Conservation (phyloP, 2,888 invertebrate genomes). For the Epistrophe eligans region DNA sequence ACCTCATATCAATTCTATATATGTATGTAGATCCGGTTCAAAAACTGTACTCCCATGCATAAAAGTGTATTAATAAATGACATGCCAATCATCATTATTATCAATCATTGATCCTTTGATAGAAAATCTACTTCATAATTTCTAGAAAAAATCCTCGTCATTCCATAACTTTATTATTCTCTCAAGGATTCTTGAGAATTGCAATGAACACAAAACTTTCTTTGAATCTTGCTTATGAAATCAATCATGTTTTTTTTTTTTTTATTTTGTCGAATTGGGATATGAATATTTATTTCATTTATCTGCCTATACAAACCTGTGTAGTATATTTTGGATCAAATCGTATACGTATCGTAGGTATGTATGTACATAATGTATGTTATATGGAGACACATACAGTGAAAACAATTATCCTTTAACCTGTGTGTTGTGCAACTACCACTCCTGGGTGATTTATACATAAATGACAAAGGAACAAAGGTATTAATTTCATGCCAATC, state of each 20-base stretch:
- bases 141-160: conserved; percentile 7
- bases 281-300: conserved; percentile 38
- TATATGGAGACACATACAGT: neutral
- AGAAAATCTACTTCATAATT: neutral
- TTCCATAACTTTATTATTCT: neutral
- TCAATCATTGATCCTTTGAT: conserved; percentile 7
- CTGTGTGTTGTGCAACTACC: conserved; percentile 2
- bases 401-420: conserved; percentile 28
- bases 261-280: neutral
- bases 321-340: too few species aligned
- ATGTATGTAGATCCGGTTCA: too few species aligned
- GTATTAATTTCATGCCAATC: conserved; percentile 56
- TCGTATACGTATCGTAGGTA: neutral
- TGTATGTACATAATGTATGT: neutral
- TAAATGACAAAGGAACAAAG: conserved; percentile 49
- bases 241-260: neutral
- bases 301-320: too few species aligned
- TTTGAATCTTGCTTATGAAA: conserved; percentile 13
- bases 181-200: conserved; percentile 21
- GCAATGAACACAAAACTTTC: conserved; percentile 7
- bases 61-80: neutral
- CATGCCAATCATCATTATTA: conserved; percentile 18
- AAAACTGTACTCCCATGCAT: neutral
- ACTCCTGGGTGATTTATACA: neutral
- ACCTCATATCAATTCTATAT: neutral